Evolutionary conservation across 2,113 vertebrate species (phyloP).

Genomic region (Mungos mungo): DNA sequence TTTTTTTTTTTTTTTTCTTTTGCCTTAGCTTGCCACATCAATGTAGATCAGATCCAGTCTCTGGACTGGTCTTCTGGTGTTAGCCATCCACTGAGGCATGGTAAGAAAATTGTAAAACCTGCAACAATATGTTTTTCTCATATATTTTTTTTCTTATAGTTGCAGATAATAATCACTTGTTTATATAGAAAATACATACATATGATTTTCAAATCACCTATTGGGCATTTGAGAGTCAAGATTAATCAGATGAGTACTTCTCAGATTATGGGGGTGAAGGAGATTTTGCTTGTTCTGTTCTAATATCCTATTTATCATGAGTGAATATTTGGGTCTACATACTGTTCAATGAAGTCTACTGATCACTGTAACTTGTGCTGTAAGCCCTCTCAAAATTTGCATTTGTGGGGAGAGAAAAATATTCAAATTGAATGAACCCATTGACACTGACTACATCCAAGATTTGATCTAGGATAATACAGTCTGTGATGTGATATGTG

Average conservation of each 20-base stretch:
- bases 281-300: not conserved
- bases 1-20: too few relatives aligned
- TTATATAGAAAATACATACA: not conserved
- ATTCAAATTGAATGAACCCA: not conserved
- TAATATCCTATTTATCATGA: not conserved
- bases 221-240: not conserved
- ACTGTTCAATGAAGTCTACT: not conserved
- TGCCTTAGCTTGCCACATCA: not conserved
- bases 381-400: not conserved
- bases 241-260: not conserved
- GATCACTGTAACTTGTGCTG: not conserved
- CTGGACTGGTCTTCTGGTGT: not conserved
- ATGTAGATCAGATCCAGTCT: not conserved
- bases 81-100: fast-evolving
- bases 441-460: not conserved
- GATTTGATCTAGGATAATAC: not conserved
- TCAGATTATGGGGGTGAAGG: not conserved
- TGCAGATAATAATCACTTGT: not conserved
- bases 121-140: not conserved
- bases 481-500: not conserved
- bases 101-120: not conserved
- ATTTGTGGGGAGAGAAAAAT: not conserved
- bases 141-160: not conserved
- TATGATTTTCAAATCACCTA: not conserved
- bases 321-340: not conserved